Evolutionary conservation across 2,888 invertebrate species (phyloP).

Genomic region (Cryptocephalus primarius): DNA sequence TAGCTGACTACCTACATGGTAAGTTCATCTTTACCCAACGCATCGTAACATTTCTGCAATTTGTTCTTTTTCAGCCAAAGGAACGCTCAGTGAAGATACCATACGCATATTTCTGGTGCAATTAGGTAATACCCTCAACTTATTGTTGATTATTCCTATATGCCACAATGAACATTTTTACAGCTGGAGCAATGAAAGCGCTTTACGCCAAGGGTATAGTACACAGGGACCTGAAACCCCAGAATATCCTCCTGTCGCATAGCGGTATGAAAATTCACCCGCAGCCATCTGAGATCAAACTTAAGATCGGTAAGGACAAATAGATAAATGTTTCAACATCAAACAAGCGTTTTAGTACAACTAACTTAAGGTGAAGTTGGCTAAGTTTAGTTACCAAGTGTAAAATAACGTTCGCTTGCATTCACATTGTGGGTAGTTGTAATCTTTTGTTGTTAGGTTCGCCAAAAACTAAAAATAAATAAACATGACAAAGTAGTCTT

Average conservation of each 20-base stretch:
- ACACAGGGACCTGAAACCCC: conserved; percentile 97
- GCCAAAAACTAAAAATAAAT: too few species aligned
- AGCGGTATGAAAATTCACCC: conserved; percentile 54
- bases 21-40: conserved; percentile 8
- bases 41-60: too few species aligned
- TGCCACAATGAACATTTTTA: conserved; percentile 12
- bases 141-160: not conserved
- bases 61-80: conserved; percentile 53
- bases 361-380: too few species aligned
- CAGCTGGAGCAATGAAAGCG: conserved; percentile 95
- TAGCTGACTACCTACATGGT: conserved; percentile 92
- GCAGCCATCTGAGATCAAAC: conserved; percentile 72
- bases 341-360: not conserved
- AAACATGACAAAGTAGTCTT: too few species aligned
- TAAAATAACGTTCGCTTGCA: too few species aligned
- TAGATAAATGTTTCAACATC: not conserved
- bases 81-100: conserved; percentile 94
- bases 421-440: too few species aligned
- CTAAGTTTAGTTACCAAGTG: too few species aligned
- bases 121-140: conserved; percentile 50
- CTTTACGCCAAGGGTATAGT: conserved; percentile 96
- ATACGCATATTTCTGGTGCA: conserved; percentile 91
- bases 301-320: conserved; percentile 75
- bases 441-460: too few species aligned
- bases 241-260: conserved; percentile 94